These are phyloP conservation scores for Cephus pygmeus DNA, from an alignment of 2,888 invertebrate species.

Conservation along the genomic window DNA sequence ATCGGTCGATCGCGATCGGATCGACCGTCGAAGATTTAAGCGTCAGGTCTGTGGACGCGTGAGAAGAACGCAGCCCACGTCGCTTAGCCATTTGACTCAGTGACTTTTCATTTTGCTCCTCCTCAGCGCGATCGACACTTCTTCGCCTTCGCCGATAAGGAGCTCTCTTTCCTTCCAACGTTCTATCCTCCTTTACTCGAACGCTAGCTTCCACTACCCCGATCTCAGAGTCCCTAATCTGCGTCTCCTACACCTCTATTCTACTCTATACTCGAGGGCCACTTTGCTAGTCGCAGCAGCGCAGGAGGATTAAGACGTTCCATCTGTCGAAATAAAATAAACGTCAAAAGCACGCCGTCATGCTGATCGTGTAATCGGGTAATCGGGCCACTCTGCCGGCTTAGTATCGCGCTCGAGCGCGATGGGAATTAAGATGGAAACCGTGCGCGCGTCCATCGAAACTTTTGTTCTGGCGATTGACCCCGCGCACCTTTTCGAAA, in stretches of 20 bases:
- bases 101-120: no score
- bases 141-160: no score
- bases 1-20: no score
- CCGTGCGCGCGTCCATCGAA: slow-evolving; percentile 5
- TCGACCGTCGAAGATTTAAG: no score
- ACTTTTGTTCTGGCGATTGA: not conserved
- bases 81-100: no score
- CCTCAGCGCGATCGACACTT: no score
- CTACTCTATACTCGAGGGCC: no score
- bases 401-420: slow-evolving; percentile 38
- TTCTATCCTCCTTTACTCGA: not conserved
- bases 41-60: not conserved
- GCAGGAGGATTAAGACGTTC: slow-evolving; percentile 49
- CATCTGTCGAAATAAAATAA: slow-evolving; percentile 27
- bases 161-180: no score
- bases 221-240: not conserved
- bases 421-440: slow-evolving; percentile 44
- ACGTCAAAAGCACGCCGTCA: slow-evolving; percentile 30
- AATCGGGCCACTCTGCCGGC: slow-evolving; percentile 33
- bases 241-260: no score
- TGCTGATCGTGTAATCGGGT: slow-evolving; percentile 38
- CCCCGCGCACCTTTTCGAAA: not conserved
- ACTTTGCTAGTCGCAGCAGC: slow-evolving; percentile 17
- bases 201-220: not conserved
- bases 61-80: not conserved